These are phyloP conservation scores for Pseudomyrmex cubaensis DNA, from an alignment of 1,140 invertebrate genomes.

Conservation along the genomic window DNA sequence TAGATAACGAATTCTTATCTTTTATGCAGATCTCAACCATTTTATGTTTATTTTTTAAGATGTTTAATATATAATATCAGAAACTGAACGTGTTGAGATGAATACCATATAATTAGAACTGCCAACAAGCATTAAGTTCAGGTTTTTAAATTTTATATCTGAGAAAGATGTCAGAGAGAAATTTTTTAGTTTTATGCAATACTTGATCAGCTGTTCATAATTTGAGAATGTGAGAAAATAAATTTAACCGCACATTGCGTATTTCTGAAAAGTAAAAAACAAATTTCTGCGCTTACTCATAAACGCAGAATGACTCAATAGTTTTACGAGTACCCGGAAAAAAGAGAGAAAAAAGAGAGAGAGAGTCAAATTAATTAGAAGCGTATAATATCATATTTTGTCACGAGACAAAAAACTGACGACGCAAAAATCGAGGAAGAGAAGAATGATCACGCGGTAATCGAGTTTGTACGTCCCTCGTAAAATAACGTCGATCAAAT, in stretches of 20 bases:
- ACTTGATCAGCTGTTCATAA: no score
- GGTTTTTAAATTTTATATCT: no score
- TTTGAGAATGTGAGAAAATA: no score
- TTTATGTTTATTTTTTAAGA: background rate
- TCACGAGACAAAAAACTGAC: constrained; percentile 36
- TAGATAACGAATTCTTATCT: constrained; percentile 7
- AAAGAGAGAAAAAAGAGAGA: background rate
- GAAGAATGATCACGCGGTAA: constrained; percentile 43
- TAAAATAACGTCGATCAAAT: constrained; percentile 71
- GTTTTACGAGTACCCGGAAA: background rate
- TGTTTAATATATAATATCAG: no score
- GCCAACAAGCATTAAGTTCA: no score
- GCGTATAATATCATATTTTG: constrained; percentile 13
- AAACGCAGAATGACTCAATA: background rate
- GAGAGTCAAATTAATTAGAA: background rate
- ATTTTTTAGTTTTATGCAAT: no score
- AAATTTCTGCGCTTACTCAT: no score
- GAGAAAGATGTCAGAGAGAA: no score
- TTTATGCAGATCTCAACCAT: background rate
- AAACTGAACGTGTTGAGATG: background rate
- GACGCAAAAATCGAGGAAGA: constrained; percentile 23
- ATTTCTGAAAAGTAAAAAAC: no score
- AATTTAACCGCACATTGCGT: no score
- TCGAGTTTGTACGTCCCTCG: constrained; percentile 46
- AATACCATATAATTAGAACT: no score